Evolutionary conservation across 2,888 invertebrate species (phyloP).

Genomic region (Polyommatus icarus): DNA sequence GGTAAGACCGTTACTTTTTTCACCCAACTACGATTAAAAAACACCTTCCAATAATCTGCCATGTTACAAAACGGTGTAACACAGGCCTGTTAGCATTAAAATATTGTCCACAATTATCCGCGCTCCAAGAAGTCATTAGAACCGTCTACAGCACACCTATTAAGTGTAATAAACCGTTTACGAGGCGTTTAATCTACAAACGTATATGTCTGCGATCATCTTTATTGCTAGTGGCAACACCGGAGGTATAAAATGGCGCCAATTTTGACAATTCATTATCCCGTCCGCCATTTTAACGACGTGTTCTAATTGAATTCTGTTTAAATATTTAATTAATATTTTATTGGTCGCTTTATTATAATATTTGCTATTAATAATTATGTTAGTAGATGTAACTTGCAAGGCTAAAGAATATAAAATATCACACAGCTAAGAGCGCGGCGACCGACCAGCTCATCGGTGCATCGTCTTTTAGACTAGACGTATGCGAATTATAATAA

Average conservation of each 20-base stretch:
- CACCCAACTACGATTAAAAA: too few species aligned
- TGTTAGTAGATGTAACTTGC: too few species aligned
- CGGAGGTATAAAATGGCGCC: slow-evolving; percentile 6
- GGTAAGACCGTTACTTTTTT: too few species aligned
- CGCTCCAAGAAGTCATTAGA: slow-evolving; percentile 45
- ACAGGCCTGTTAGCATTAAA: slow-evolving; percentile 41
- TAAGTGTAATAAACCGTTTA: slow-evolving; percentile 36
- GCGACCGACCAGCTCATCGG: too few species aligned
- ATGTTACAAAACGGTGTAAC: background rate
- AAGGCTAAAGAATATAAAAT: too few species aligned
- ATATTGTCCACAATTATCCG: slow-evolving; percentile 33
- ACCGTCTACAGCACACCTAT: slow-evolving; percentile 32
- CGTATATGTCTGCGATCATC: slow-evolving; percentile 29
- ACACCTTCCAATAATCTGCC: background rate
- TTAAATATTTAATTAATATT: slow-evolving; percentile 2
- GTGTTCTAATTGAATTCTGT: background rate
- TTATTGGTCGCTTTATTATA: background rate
- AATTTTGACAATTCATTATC: slow-evolving; percentile 19
- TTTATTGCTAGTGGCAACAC: slow-evolving; percentile 18
- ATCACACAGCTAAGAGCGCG: too few species aligned
- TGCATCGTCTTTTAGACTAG: too few species aligned
- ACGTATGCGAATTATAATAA: too few species aligned
- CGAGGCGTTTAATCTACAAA: slow-evolving; percentile 31
- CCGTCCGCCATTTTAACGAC: background rate
- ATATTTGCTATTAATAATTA: background rate